These are phyloP conservation scores for Epistrophe grossulariae DNA, from an alignment of 2,888 invertebrate species.

Conservation along the genomic window DNA sequence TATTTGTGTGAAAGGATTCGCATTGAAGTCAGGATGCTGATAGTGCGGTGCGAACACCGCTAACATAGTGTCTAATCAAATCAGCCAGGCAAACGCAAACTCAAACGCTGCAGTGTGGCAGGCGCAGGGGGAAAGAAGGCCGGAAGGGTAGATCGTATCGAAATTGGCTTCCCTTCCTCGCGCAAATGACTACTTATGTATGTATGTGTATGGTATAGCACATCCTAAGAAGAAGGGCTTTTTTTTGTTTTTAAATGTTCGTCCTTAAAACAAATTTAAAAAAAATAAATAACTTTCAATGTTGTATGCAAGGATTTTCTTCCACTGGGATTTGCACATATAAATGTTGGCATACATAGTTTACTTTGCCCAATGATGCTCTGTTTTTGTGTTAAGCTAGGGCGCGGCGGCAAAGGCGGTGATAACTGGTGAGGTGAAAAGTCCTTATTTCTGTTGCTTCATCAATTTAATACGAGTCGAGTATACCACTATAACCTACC, in stretches of 20 bases:
- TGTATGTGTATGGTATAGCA: background rate
- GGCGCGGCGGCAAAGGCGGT: background rate
- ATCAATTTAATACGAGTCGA: conserved; percentile 1
- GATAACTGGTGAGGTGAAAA: conserved; percentile 18
- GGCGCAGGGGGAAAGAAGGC: background rate
- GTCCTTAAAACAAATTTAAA: conserved; percentile 33
- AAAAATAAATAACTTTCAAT: conserved; percentile 22
- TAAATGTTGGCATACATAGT: conserved; percentile 22
- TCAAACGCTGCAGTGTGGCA: conserved; percentile 37
- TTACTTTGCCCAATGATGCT: conserved; percentile 37
- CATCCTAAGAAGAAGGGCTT: conserved; percentile 35
- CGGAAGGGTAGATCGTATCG: conserved; percentile 63
- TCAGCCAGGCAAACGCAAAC: conserved; percentile 63
- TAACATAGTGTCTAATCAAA: conserved; percentile 71
- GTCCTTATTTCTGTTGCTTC: conserved; percentile 51
- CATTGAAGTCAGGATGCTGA: conserved; percentile 50
- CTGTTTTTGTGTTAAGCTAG: background rate
- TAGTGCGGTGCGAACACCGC: conserved; percentile 65
- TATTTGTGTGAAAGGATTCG: conserved; percentile 23
- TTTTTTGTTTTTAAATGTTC: conserved; percentile 58
- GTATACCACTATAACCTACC: background rate
- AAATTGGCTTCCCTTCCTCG: conserved; percentile 59
- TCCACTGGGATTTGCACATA: conserved; percentile 35
- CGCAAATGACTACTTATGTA: background rate
- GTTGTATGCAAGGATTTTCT: conserved; percentile 54